These are phyloP conservation scores for Laupala kohalensis DNA, from an alignment of 1,140 invertebrate genomes.

Conservation along the genomic window DNA sequence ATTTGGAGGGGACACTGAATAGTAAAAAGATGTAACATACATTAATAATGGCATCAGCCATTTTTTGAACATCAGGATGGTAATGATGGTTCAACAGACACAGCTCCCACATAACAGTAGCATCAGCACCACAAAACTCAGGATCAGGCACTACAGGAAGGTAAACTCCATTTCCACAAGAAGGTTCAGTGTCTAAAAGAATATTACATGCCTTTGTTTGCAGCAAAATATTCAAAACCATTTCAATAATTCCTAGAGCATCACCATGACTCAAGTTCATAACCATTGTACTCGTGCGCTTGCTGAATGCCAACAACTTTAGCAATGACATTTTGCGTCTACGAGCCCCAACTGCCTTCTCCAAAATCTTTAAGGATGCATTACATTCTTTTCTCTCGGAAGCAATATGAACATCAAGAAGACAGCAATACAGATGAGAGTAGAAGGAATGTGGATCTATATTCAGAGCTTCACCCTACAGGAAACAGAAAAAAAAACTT, in stretches of 20 bases:
- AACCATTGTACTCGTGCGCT: conserved; percentile 56
- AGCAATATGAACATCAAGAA: conserved; percentile 44
- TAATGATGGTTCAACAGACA: conserved; percentile 47
- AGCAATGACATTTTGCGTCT: conserved; percentile 49
- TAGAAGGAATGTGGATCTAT: conserved; percentile 47
- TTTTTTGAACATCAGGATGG: conserved; percentile 50
- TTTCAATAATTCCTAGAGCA: conserved; percentile 46
- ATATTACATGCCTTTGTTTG: conserved; percentile 37
- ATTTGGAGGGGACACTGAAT: neutral
- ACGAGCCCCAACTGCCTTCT: neutral
- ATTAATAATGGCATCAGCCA: conserved; percentile 43
- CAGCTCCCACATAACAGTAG: conserved; percentile 67
- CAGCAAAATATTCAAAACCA: conserved; percentile 58
- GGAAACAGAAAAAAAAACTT: neutral
- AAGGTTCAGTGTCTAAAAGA: conserved; percentile 61
- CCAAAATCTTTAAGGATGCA: neutral
- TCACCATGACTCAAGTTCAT: conserved; percentile 58
- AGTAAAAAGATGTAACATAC: neutral
- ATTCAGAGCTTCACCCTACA: conserved; percentile 9
- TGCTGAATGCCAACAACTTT: conserved; percentile 68
- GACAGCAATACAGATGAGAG: conserved; percentile 57
- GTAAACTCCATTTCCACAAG: conserved; percentile 60
- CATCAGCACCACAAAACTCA: conserved; percentile 73
- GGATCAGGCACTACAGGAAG: conserved; percentile 68
- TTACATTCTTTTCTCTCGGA: too few species aligned